phyloP scores from a whole-genome alignment of 35 echinoderm and acorn worm genomes.

The Hemicentrotus pulcherrimus region DNA sequence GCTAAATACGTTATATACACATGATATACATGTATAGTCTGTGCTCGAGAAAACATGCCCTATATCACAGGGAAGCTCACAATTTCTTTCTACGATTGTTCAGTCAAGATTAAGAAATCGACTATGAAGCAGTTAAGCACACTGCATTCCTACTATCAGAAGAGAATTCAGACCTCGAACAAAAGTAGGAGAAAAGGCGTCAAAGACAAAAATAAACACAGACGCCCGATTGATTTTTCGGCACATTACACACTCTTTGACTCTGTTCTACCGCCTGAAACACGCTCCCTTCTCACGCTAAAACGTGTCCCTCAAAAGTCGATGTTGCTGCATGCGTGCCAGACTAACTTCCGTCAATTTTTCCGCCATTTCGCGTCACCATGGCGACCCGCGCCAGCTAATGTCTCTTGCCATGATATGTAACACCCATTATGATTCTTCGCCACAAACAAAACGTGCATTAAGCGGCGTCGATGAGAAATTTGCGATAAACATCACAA shows the following conservation, averaged over 20 bases:
- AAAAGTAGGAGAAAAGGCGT: not conserved
- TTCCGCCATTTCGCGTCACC: not conserved
- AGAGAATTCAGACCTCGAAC: not conserved
- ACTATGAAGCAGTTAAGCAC: not conserved
- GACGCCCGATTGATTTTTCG: not conserved
- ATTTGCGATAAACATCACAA: not conserved
- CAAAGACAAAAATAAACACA: not conserved
- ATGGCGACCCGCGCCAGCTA: not conserved
- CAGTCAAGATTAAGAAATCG: not conserved
- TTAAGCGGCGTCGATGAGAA: not conserved
- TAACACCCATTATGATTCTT: not conserved
- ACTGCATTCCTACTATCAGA: not conserved
- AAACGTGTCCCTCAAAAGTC: not conserved
- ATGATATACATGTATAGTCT: too few species aligned
- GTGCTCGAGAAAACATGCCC: too few species aligned
- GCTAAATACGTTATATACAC: too few species aligned
- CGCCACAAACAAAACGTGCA: not conserved
- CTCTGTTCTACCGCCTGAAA: not conserved
- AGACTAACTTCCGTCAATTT: not conserved
- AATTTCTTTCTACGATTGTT: not conserved
- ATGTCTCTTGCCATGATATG: not conserved
- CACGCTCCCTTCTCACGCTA: not conserved
- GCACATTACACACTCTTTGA: not conserved
- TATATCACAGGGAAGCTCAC: too few species aligned
- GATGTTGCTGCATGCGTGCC: not conserved